Conservation (phyloP, 2,888 invertebrate genomes). For the Reticulitermes lucifugus region DNA sequence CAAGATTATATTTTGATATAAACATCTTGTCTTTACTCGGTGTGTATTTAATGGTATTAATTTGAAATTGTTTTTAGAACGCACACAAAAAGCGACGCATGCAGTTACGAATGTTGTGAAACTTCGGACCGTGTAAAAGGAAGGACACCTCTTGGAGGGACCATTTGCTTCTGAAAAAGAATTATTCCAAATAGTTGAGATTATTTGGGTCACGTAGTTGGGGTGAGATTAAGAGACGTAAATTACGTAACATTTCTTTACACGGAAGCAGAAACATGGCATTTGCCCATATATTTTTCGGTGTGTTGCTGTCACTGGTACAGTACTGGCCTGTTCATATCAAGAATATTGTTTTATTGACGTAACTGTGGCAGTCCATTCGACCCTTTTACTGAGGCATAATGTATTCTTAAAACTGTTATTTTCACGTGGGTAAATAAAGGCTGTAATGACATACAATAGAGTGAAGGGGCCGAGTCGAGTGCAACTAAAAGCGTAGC, state of each 20-base stretch:
- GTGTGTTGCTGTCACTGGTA: background rate
- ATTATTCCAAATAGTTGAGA: background rate
- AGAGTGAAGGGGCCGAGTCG: background rate
- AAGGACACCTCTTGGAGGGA: too few relatives aligned
- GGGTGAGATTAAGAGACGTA: background rate
- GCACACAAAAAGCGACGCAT: too few relatives aligned
- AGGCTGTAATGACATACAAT: conserved; percentile 24
- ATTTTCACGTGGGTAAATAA: conserved; percentile 32
- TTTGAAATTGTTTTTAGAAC: too few relatives aligned
- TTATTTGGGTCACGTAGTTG: background rate
- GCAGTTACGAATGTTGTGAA: too few relatives aligned
- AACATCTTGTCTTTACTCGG: too few relatives aligned
- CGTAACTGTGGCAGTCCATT: background rate
- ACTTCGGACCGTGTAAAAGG: too few relatives aligned
- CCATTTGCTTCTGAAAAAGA: too few relatives aligned
- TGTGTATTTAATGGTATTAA: too few relatives aligned
- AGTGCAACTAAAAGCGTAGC: conserved; percentile 8
- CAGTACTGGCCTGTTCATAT: background rate
- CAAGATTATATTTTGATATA: too few relatives aligned
- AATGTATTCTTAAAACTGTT: conserved; percentile 38
- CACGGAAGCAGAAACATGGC: background rate
- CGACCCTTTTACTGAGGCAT: conserved; percentile 9
- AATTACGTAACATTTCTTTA: background rate
- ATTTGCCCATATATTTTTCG: background rate
- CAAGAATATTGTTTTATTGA: conserved; percentile 24